phyloP scores from a whole-genome alignment of 2,888 invertebrate species.

The Melieria crassipennis region DNA sequence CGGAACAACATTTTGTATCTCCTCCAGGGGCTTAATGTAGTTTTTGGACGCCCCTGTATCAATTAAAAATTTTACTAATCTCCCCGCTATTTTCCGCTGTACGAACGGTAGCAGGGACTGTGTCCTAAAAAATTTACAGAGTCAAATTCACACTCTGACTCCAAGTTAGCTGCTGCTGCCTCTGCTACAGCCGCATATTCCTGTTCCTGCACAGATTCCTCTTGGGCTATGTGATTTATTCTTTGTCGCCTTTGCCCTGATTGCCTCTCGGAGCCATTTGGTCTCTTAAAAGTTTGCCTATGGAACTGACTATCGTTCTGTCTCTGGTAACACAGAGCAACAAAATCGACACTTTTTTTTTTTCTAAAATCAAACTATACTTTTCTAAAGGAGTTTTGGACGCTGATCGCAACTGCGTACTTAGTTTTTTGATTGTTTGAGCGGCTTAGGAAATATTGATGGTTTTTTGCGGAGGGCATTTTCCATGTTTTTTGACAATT shows the following conservation, averaged over 20 bases:
- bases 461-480: too few relatives aligned
- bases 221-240: constrained; percentile 26
- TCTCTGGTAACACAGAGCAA: too few relatives aligned
- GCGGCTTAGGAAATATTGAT: too few relatives aligned
- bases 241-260: constrained; percentile 33
- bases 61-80: constrained; percentile 29
- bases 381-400: too few relatives aligned
- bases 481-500: too few relatives aligned
- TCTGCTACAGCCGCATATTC: constrained; percentile 11
- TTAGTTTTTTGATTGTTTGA: too few relatives aligned
- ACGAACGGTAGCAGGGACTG: constrained; percentile 33
- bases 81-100: constrained; percentile 32
- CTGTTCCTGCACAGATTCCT: constrained; percentile 10
- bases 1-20: not conserved
- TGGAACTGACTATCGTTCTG: not conserved
- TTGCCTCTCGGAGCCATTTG: too few relatives aligned
- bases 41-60: constrained; percentile 41
- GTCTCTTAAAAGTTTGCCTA: constrained; percentile 21
- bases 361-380: too few relatives aligned
- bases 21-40: constrained; percentile 32
- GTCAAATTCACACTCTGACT: constrained; percentile 10
- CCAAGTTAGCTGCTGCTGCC: constrained; percentile 12
- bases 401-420: too few relatives aligned
- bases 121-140: constrained; percentile 39
- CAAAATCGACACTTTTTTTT: too few relatives aligned